These are phyloP conservation scores for Phragmatobia fuliginosa DNA, from an alignment of 2,888 invertebrate species.

Conservation along the genomic window DNA sequence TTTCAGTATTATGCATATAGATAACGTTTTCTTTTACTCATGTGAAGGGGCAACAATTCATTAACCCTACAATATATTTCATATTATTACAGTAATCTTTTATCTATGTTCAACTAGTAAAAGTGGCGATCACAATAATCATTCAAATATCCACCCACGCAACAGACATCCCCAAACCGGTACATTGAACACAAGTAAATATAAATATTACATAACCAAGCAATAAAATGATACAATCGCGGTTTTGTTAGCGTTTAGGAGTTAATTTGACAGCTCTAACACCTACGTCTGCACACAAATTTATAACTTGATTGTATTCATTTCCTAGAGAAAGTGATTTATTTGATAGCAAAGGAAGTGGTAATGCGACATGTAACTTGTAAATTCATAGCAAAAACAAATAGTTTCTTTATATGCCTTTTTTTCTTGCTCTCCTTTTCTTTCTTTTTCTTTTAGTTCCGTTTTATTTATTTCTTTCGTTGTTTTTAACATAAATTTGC, in stretches of 20 bases:
- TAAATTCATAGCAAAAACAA: neutral
- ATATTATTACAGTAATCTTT: too few relatives aligned
- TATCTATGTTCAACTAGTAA: neutral
- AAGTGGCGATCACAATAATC: neutral
- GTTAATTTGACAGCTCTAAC: conserved; percentile 42
- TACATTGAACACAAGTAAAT: conserved; percentile 20
- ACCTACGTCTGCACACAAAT: conserved; percentile 40
- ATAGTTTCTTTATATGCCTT: neutral
- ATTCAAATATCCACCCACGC: conserved; percentile 8
- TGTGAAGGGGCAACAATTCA: too few relatives aligned
- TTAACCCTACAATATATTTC: too few relatives aligned
- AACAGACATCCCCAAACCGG: conserved; percentile 5
- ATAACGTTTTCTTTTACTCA: too few relatives aligned
- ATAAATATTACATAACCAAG: conserved; percentile 36
- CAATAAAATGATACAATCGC: conserved; percentile 36
- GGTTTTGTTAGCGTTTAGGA: conserved; percentile 20
- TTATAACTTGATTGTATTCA: conserved; percentile 42
- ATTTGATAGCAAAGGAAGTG: conserved; percentile 1
- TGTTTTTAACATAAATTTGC: too few relatives aligned
- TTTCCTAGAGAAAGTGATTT: conserved; percentile 55
- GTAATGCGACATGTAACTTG: neutral
- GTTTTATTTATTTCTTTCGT: too few relatives aligned
- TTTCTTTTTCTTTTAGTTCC: too few relatives aligned
- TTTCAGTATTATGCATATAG: too few relatives aligned
- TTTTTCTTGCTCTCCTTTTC: neutral